Base-by-base conservation (phyloP, 2,797 vertebrate species). In the Austrolebias charrua region DNA sequence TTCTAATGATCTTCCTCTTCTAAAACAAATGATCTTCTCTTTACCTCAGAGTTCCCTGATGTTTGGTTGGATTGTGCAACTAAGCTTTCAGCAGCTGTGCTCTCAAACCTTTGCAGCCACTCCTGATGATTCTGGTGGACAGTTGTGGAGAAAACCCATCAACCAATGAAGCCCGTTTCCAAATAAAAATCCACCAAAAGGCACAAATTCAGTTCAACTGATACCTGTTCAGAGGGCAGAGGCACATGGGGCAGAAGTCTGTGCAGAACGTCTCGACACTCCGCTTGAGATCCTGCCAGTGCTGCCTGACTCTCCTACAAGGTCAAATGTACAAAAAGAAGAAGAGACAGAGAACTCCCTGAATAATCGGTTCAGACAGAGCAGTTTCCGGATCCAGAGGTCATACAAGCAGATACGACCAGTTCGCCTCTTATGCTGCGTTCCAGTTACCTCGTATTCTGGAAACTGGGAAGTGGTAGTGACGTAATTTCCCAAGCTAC, bases 21-120 rank as follows among this genome's bases (percentile, higher is more conserved):
- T n/a, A n/a, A n/a, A n/a, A n/a, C n/a, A n/a, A n/a, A n/a, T n/a
- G n/a, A n/a, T n/a, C n/a, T 19, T 42, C 6, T 24, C 54, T 66
- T 60, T 81, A 92, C 88, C 79, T 80, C 75, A 5, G 79, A 53
- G 13, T 88, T 76, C 72, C 72, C 83, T 79, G 86, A 71, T 76
- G 53, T 77, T 81, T 82, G 72, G 71, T 52, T 76, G 43, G 80
- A 70, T 66, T 86, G 88, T 72, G 55, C 40, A 48, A 71, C 77
- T 40, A 70, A 51, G 19, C 28, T 82, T 79, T 96, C 94, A 53
- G 83, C 91, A 68, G 91, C 89, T 60, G 92, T 92, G 73, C 82
- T 93, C 74, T 97, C 95, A 91, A 98, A 99, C 51, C 85, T 92
- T 84, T 76, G 90, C 55, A 99, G 89, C 98, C 97, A 98, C 28